Percentiles rank a stretch among this genome's conserved stretches.
phyloP scores from a whole-genome alignment of 2,888 invertebrate species.

The Portevinia maculata region DNA sequence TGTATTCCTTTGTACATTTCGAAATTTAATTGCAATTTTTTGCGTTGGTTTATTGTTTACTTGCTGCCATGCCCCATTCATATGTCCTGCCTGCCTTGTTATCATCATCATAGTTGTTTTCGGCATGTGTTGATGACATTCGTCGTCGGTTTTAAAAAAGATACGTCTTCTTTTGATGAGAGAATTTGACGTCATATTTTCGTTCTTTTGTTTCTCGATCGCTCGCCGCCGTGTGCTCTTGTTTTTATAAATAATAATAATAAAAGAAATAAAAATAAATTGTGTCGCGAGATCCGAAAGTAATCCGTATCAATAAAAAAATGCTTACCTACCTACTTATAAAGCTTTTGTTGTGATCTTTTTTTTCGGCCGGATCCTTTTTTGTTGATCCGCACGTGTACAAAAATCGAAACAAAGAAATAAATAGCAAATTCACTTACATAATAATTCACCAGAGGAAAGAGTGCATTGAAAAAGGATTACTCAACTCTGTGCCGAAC shows the following conservation, averaged over 20 bases:
- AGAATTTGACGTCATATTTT: constrained; percentile 54
- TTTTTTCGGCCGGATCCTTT: constrained; percentile 21
- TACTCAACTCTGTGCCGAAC: constrained; percentile 17
- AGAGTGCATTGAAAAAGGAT: constrained; percentile 38
- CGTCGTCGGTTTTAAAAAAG: constrained; percentile 18
- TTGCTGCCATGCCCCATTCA: constrained; percentile 13
- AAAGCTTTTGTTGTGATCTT: constrained; percentile 31
- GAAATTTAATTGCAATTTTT: constrained; percentile 33
- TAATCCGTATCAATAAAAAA: constrained; percentile 22
- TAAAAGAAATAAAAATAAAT: constrained; percentile 42
- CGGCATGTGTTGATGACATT: constrained; percentile 35
- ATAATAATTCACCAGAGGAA: constrained; percentile 19
- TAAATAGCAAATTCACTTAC: constrained; percentile 24
- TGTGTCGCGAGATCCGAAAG: constrained; percentile 36
- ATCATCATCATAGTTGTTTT: constrained; percentile 25
- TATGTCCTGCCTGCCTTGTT: constrained; percentile 24
- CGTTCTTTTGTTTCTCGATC: constrained; percentile 38
- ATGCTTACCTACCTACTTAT: background rate
- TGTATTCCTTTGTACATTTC: constrained; percentile 10
- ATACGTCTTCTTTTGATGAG: constrained; percentile 2
- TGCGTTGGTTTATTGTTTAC: constrained; percentile 20
- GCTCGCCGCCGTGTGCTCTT: constrained; percentile 28
- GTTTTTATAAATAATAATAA: constrained; percentile 34
- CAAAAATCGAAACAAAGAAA: constrained; percentile 1
- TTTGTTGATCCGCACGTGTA: constrained; percentile 21